Conservation (phyloP, 2,797 vertebrate genomes). For the Leucoraja ocellata region DNA sequence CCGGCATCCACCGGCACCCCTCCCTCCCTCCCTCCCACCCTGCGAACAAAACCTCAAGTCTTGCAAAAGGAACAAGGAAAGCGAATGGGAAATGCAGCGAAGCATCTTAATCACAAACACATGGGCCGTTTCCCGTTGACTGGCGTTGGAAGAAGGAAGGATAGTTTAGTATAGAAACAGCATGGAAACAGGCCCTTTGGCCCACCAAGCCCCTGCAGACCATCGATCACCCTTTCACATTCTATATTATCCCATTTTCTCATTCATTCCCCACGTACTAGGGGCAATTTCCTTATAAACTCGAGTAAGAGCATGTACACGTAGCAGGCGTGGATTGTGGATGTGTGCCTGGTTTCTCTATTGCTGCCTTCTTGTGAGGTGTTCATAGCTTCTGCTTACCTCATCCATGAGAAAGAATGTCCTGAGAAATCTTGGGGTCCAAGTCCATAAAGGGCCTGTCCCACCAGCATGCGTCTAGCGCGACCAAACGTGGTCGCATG, state of each 20-base stretch:
- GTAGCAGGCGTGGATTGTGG: not conserved
- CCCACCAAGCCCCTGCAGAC: too few species aligned
- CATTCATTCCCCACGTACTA: too few species aligned
- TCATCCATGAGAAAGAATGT: too few species aligned
- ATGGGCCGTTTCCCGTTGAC: not conserved
- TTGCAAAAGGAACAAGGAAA: not conserved
- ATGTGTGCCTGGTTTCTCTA: not conserved
- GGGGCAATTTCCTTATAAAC: too few species aligned
- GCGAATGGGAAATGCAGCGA: not conserved
- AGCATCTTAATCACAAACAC: slow-evolving; percentile 20
- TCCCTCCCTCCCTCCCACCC: too few species aligned
- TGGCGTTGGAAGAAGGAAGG: not conserved
- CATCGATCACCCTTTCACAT: too few species aligned
- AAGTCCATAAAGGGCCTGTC: too few species aligned
- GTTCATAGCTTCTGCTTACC: not conserved
- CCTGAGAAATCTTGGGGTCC: too few species aligned
- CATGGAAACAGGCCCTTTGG: too few species aligned
- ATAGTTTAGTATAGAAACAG: not conserved
- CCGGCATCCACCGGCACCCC: not conserved
- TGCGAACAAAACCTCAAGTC: not conserved
- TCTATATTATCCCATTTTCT: too few species aligned
- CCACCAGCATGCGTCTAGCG: too few species aligned
- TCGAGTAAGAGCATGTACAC: not conserved
- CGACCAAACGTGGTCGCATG: too few species aligned
- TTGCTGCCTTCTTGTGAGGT: not conserved